phyloP scores from a whole-genome alignment of 2,113 vertebrate genomes.

The Stictonetta naevosa region DNA sequence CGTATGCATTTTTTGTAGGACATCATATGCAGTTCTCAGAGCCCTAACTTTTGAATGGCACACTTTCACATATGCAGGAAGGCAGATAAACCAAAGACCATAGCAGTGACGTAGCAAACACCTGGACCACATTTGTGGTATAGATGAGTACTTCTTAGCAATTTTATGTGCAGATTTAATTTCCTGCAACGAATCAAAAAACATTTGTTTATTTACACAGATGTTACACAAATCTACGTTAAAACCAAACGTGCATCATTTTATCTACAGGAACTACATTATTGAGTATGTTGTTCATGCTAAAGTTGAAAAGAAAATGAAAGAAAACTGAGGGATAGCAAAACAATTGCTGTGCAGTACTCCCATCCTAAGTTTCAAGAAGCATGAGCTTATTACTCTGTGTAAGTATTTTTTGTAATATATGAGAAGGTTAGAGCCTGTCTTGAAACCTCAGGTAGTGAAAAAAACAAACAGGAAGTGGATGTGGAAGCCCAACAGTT shows the following conservation, averaged over 20 bases:
- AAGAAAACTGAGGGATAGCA: background rate
- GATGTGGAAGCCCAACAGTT: background rate
- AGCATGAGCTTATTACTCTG: background rate
- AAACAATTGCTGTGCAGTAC: background rate
- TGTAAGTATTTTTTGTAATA: background rate
- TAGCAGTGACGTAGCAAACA: conserved; percentile 95
- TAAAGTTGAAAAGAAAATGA: background rate
- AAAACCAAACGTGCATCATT: background rate
- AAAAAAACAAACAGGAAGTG: background rate
- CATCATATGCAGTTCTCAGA: conserved; percentile 92
- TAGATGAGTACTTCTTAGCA: conserved; percentile 91
- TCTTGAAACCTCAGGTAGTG: background rate
- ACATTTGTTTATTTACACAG: background rate
- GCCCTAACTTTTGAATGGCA: conserved; percentile 96
- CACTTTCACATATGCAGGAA: conserved; percentile 90
- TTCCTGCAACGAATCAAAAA: conserved; percentile 80
- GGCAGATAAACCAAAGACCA: conserved; percentile 97
- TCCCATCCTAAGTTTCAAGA: background rate
- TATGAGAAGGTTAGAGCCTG: background rate
- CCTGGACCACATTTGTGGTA: conserved; percentile 98
- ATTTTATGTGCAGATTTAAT: conserved; percentile 95
- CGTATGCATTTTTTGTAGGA: conserved; percentile 94
- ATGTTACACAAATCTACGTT: background rate
- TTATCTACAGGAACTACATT: background rate
- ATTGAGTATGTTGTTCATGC: too few species aligned